Base-by-base conservation (phyloP, 2,888 invertebrate genomes). In the Trissonchulus latispiculum region DNA sequence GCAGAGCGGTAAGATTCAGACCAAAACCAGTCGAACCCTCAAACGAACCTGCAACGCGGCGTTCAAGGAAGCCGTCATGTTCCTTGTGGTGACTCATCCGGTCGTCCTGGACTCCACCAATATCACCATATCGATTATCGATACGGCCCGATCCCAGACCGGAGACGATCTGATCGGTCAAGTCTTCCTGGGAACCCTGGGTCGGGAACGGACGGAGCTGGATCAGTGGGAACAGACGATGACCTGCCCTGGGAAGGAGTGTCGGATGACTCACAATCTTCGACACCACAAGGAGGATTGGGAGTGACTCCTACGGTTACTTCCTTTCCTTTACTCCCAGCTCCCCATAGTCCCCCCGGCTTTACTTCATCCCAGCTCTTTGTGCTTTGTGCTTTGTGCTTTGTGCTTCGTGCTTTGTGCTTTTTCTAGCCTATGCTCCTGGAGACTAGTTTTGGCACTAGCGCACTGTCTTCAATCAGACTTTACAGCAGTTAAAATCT, bases 91-190 rank as follows among this genome's bases (percentile, higher is more conserved):
- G 18, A 80, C 83, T 1, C 77, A 78, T 36, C 77, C 78, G 66
- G 82, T 81, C 29, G 83, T 84, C 70, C 75, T 85, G 59, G 77
- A 79, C n/a, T 79, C 80, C 75, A 84, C 84, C 1, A 78, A 80
- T 23, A 78, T 85, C 28, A 82, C 80, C 28, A 78, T 85, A 31
- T 79, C 82, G 0, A 82, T 82, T 18, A 78, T 77, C 75, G 81
- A 81, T 76, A 79, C 80, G 71, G 80, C 80, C 61, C 32, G 64
- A 1, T 77, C 83, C 15, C 80, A 83, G 33, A 80, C 84, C 29
- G 82, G 82, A 59, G 84, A 85, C 76, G 83, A 83, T 74, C 77
- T 82, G 31, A 83, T 85, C 66, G 85, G 85, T 36, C 79, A 81
- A 76, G 80, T 82, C 37, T 77, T 79, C 29, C 76, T 83, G 36